A percentile compares a stretch with the other conserved stretches of the same genome.
phyloP scores from a whole-genome alignment of 2,113 vertebrate genomes.

The Mastomys natalensis region DNA sequence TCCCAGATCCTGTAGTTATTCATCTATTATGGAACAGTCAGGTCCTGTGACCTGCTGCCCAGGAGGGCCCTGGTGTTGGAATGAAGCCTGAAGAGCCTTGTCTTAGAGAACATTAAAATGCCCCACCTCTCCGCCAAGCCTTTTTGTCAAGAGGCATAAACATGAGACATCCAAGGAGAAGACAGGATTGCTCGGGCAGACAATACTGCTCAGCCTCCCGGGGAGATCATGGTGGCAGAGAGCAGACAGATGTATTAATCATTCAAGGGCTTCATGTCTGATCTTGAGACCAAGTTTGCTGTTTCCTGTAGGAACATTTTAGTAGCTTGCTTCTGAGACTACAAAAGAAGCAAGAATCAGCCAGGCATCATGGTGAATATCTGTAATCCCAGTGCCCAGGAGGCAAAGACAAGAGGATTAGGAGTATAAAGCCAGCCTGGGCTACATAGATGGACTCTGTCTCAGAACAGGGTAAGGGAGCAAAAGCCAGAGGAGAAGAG shows the following conservation, averaged over 20 bases:
- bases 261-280: neutral
- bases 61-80: neutral
- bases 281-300: neutral
- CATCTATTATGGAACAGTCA: neutral
- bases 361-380: no score
- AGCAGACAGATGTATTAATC: neutral
- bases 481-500: neutral
- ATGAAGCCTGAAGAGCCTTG: neutral
- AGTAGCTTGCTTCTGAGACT: neutral
- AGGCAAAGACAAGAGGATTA: neutral
- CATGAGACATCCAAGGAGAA: neutral
- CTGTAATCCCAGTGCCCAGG: neutral
- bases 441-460: neutral
- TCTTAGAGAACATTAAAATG: conserved; percentile 30
- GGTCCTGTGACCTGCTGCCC: neutral
- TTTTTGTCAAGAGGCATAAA: neutral
- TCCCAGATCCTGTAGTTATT: neutral
- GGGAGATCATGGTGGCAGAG: neutral
- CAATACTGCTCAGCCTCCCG: neutral
- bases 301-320: neutral
- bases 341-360: neutral
- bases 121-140: neutral
- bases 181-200: neutral
- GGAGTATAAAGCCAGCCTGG: neutral
- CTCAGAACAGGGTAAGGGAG: neutral